A percentile compares a stretch with the other conserved stretches of the same genome.
Evolutionary conservation across 2,797 vertebrate species (phyloP).

Genomic region (Delichon dasypus): DNA sequence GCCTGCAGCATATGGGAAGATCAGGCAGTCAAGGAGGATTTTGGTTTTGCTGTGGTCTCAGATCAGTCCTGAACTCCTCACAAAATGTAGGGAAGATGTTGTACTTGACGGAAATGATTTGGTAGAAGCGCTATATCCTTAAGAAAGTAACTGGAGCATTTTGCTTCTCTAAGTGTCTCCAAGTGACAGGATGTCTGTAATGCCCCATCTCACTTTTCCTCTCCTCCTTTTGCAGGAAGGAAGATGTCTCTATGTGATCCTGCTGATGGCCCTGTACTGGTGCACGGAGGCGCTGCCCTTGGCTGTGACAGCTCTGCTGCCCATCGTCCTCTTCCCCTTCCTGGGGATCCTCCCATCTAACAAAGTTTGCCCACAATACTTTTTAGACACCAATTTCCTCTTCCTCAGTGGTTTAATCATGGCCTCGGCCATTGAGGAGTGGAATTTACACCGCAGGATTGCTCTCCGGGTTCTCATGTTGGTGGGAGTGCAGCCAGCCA

Average conservation of each 20-base stretch:
- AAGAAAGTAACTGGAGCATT: not conserved
- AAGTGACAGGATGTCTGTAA: not conserved
- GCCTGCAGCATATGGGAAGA: not conserved
- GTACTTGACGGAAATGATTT: not conserved
- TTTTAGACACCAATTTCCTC: constrained; percentile 96
- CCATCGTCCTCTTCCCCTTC: constrained; percentile 92
- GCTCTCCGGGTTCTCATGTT: constrained; percentile 90
- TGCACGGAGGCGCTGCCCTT: constrained; percentile 95
- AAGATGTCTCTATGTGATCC: constrained; percentile 92
- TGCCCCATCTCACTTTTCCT: not conserved
- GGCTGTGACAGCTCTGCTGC: constrained; percentile 92
- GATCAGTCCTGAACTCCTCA: not conserved
- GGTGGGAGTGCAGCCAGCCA: constrained; percentile 91
- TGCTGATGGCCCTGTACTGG: constrained; percentile 94
- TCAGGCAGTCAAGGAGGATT: not conserved
- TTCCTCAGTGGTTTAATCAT: constrained; percentile 95
- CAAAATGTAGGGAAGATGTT: not conserved
- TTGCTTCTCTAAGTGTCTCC: not conserved
- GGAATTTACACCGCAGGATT: constrained; percentile 94
- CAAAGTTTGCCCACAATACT: constrained; percentile 92
- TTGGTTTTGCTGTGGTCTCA: not conserved
- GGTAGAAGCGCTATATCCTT: not conserved
- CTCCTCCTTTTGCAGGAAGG: constrained; percentile 83
- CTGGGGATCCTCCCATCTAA: constrained; percentile 89
- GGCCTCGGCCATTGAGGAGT: constrained; percentile 95